Evolutionary conservation across 1,140 invertebrate species (phyloP).

Genomic region (Drosophila punjabiensis): DNA sequence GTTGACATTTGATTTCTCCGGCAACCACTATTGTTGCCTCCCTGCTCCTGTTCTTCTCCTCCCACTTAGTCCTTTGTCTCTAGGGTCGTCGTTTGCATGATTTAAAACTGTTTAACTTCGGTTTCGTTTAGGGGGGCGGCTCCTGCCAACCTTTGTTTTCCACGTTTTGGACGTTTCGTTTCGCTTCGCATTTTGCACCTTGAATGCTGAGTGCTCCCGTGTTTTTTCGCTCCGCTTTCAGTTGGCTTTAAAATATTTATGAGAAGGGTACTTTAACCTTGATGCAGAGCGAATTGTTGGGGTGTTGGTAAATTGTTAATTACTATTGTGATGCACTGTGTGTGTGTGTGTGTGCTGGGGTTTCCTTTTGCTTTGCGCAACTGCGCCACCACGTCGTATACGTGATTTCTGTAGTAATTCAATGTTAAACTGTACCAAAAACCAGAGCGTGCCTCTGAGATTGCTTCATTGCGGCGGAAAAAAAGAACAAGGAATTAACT

Average conservation of each 20-base stretch:
- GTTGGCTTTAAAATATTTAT: constrained; percentile 57
- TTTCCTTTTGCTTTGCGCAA: constrained; percentile 23
- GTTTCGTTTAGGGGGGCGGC: not conserved
- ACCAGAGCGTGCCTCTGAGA: constrained; percentile 6
- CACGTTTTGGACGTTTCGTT: constrained; percentile 26
- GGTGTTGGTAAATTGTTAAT: constrained; percentile 64
- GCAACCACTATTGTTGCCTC: constrained; percentile 32
- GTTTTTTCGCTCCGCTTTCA: constrained; percentile 23
- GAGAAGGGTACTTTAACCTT: constrained; percentile 48
- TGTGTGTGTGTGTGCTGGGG: constrained; percentile 22
- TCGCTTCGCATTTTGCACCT: constrained; percentile 48
- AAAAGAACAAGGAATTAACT: constrained; percentile 12
- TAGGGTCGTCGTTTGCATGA: constrained; percentile 50
- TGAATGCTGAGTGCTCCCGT: constrained; percentile 36
- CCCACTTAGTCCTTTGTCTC: constrained; percentile 8
- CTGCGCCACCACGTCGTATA: constrained; percentile 39
- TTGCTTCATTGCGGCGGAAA: constrained; percentile 5
- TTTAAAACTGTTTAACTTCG: constrained; percentile 64
- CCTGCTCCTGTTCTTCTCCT: not conserved
- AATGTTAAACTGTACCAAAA: constrained; percentile 19
- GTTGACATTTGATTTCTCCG: constrained; percentile 63
- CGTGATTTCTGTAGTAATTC: constrained; percentile 36
- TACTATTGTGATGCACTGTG: constrained; percentile 65
- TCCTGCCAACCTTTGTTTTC: constrained; percentile 33
- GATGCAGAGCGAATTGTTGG: constrained; percentile 29